phyloP scores from a whole-genome alignment of 2,113 vertebrate species.

The Glareola pratincola region DNA sequence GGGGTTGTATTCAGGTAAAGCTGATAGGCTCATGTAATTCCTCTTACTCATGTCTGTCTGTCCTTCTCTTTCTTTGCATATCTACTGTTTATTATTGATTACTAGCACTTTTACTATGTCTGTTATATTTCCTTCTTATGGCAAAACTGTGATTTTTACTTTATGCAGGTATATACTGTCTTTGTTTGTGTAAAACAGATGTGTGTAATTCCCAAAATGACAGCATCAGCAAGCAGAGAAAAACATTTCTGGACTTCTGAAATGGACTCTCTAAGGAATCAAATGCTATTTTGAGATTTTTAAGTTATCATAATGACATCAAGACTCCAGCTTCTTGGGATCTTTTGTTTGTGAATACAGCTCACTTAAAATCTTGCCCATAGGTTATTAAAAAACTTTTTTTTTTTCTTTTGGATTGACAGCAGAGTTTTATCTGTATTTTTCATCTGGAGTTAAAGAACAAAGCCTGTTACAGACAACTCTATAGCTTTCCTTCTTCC shows the following conservation, averaged over 20 bases:
- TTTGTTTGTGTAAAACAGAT: neutral
- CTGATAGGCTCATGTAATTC: neutral
- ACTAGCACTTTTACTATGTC: neutral
- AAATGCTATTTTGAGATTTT: neutral
- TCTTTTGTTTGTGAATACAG: neutral
- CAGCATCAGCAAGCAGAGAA: neutral
- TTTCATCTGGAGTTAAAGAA: neutral
- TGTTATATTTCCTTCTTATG: neutral
- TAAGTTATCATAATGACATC: neutral
- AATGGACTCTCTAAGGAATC: neutral
- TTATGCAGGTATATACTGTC: neutral
- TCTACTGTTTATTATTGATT: neutral
- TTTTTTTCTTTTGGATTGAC: neutral
- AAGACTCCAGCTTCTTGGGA: neutral
- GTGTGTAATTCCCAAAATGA: neutral
- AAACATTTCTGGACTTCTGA: neutral
- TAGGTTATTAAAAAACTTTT: neutral
- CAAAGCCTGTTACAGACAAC: neutral
- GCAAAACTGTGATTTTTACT: neutral
- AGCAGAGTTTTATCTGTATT: neutral
- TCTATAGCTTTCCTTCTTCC: neutral
- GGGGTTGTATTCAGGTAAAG: conserved; percentile 8
- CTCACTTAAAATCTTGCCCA: neutral
- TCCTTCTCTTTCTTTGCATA: neutral
- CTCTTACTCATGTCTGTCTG: neutral